These are phyloP conservation scores for Orthosia gracilis DNA, from an alignment of 2,888 invertebrate genomes.

Conservation along the genomic window DNA sequence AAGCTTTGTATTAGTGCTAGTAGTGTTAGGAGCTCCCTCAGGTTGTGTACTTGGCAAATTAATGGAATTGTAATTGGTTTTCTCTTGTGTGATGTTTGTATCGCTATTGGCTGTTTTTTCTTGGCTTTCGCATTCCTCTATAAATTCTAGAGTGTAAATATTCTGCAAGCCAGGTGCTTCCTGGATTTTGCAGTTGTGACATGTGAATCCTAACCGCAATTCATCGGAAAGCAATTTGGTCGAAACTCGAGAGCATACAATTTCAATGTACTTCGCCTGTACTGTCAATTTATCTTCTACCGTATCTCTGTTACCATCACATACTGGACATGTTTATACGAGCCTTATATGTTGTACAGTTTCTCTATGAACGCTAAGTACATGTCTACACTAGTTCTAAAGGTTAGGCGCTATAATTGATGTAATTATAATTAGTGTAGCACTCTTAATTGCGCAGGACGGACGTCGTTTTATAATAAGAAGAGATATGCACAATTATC, in stretches of 20 bases:
- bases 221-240: background rate
- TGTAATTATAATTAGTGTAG: conserved; percentile 38
- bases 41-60: conserved; percentile 16
- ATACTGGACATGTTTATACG: background rate
- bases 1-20: conserved; percentile 60
- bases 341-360: background rate
- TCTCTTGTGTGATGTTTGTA: background rate
- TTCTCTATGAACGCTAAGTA: background rate
- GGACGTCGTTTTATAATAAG: conserved; percentile 53
- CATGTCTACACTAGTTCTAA: background rate
- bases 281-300: background rate
- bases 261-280: background rate
- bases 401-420: conserved; percentile 50
- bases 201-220: background rate
- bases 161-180: background rate
- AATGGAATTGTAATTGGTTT: conserved; percentile 22
- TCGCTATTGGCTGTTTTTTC: background rate
- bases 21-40: conserved; percentile 46
- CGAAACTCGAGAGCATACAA: background rate
- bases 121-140: accelerated
- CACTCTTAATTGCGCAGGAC: conserved; percentile 40
- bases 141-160: background rate
- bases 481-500: conserved; percentile 57
- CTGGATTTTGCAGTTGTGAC: background rate
- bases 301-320: background rate